A percentile compares a stretch with the other conserved stretches of the same genome.
Evolutionary conservation across 1,140 invertebrate species (phyloP).

Genomic region (Drosophila biarmipes): DNA sequence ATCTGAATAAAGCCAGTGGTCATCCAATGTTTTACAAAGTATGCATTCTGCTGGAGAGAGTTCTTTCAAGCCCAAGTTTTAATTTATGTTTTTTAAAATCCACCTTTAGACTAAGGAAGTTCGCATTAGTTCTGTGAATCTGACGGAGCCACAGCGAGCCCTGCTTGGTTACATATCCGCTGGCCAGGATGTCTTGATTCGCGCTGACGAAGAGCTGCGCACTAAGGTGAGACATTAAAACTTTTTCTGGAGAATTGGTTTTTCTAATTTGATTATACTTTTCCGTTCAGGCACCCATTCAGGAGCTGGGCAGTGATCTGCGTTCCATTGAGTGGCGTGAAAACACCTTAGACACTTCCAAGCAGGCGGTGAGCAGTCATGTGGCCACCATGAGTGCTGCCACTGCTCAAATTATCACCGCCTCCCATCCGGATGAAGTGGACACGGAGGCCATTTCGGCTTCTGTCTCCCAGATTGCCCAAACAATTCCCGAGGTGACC

Average conservation of each 20-base stretch:
- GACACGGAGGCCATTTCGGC: conserved; percentile 98
- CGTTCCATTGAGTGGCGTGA: conserved; percentile 97
- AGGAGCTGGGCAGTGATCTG: conserved; percentile 90
- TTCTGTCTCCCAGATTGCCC: conserved; percentile 98
- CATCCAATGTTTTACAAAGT: conserved; percentile 75
- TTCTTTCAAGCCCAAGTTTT: not conserved
- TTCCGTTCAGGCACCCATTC: conserved; percentile 87
- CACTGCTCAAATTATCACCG: conserved; percentile 98
- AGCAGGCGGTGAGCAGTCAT: conserved; percentile 97
- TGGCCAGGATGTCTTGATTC: conserved; percentile 93
- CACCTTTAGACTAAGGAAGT: conserved; percentile 92
- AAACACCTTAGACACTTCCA: conserved; percentile 96
- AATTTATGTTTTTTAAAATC: not conserved
- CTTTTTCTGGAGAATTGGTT: not conserved
- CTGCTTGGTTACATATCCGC: conserved; percentile 95
- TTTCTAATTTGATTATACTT: not conserved
- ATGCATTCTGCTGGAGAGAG: conserved; percentile 34
- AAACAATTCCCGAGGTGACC: conserved; percentile 98
- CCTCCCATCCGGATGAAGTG: conserved; percentile 90
- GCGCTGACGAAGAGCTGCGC: conserved; percentile 93
- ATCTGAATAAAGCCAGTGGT: conserved; percentile 55
- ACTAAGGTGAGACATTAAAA: conserved; percentile 82
- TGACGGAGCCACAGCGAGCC: conserved; percentile 96
- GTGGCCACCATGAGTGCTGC: conserved; percentile 99
- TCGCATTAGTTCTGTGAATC: conserved; percentile 90